These are phyloP conservation scores for Sphenopsis melanotis DNA, from an alignment of 2,797 vertebrate species.

Conservation along the genomic window DNA sequence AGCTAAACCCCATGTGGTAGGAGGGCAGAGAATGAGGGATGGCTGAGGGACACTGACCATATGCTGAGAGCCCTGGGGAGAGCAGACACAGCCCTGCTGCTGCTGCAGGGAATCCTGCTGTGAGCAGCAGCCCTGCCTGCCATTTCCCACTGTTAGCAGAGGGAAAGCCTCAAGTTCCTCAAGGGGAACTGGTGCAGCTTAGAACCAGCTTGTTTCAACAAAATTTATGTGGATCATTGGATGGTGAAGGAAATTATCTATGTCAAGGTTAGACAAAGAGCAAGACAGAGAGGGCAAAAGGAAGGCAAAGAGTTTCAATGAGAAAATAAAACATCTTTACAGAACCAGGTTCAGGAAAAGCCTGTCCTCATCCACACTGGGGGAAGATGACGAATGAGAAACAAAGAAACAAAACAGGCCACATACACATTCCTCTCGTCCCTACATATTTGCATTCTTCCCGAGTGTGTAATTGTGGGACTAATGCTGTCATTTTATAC, in stretches of 20 bases:
- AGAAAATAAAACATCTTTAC: not conserved
- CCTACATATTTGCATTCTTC: not conserved
- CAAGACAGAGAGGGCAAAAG: not conserved
- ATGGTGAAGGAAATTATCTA: not conserved
- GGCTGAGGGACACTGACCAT: not conserved
- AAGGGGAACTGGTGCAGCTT: not conserved
- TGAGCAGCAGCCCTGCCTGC: fast-evolving
- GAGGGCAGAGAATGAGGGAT: not conserved
- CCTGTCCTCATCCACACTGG: not conserved
- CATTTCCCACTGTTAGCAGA: not conserved
- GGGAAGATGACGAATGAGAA: not conserved
- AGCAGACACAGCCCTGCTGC: not conserved
- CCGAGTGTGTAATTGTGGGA: not conserved
- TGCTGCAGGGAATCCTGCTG: not conserved
- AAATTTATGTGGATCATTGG: not conserved
- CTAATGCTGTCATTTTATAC: not conserved
- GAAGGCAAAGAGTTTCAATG: not conserved
- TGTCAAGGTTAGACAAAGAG: not conserved
- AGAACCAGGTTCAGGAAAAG: not conserved
- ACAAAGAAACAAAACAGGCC: not conserved
- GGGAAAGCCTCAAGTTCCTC: not conserved
- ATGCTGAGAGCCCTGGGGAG: not conserved
- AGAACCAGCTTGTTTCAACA: not conserved
- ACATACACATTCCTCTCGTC: not conserved
- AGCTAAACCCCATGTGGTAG: not conserved